Conservation (phyloP, 2,797 vertebrate species). For the Arrhamphus sclerolepis region DNA sequence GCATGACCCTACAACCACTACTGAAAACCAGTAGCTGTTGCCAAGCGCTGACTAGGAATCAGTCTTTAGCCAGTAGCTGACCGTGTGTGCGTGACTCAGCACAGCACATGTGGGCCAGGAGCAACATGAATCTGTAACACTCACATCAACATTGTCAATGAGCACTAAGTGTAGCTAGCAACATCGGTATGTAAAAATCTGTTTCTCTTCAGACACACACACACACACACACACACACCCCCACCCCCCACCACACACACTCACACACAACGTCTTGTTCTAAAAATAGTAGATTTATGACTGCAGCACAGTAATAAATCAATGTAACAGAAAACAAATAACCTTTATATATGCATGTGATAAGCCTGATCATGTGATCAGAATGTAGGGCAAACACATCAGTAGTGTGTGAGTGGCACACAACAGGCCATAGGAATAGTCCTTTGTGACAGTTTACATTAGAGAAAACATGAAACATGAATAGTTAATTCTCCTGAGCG, state of each 20-base stretch:
- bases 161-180: constrained; percentile 23
- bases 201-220: constrained; percentile 38
- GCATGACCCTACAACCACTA: constrained; percentile 38
- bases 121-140: constrained; percentile 18
- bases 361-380: constrained; percentile 40
- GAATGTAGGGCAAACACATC: constrained; percentile 52
- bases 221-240: constrained; percentile 22
- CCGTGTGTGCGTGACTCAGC: constrained; percentile 45
- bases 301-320: constrained; percentile 60
- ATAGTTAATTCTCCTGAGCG: constrained; percentile 32
- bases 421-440: constrained; percentile 18
- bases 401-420: constrained; percentile 34
- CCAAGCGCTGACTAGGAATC: constrained; percentile 1
- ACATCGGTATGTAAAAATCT: constrained; percentile 33
- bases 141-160: constrained; percentile 20
- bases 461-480: constrained; percentile 29
- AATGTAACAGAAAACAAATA: constrained; percentile 49
- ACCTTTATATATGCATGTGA: constrained; percentile 25
- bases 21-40: constrained; percentile 57
- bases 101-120: constrained; percentile 27
- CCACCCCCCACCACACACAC: constrained; percentile 36
- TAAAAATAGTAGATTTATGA: constrained; percentile 74
- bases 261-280: constrained; percentile 27
- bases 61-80: constrained; percentile 35
- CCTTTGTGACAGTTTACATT: constrained; percentile 29